Base-by-base conservation (phyloP, 1,140 invertebrate species). In the Anadara kagoshimensis region DNA sequence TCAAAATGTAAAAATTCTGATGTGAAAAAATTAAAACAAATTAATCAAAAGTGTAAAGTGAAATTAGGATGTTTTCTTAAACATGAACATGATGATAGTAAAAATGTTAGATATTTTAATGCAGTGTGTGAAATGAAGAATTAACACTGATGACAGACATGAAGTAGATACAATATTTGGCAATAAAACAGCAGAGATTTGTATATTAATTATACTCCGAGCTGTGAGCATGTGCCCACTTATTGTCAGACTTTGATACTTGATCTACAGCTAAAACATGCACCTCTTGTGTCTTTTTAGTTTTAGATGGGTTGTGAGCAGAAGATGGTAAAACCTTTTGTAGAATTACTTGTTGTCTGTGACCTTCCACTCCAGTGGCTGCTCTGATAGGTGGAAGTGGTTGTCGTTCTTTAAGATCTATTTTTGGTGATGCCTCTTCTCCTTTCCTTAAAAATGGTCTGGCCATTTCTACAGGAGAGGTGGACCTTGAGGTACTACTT, bases 241-340 rank as follows among this genome's bases (percentile, higher is more conserved):
- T 70, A 26, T 64, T 56, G 10, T 79, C 78, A 8, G 71, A 18
- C 8, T 44, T 44, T 36, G 74, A 66, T 12, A 82, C 78, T 44
- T 80, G 76, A 12, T 83, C 83, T 1, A 85, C 79, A 18, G 82
- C 83, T 7, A 85, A 58, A 12, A 79, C 73, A 53, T 77, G 73
- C 22, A 85, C 69, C 62, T 83, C 79, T 29, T 77, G 56, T 44
- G 76, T 73, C 18, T 71, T 53, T 20, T 69, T 58, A 43, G 69
- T 73, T 14, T 56, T 57, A 24, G 69, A 49, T 12, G 54, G 65
- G 12, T 53, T 68, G 16, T 76, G 67, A 14, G 65, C 56, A 44
- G 59, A 29, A n/a, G 63, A 58, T 20, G 45, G 67, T 1, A 69
- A 45, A 22, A 75, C 62, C 20, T 75, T 65, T 66, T 70, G 66